These are phyloP conservation scores for Synergus laeviventris DNA, from an alignment of 2,888 invertebrate genomes.

Conservation along the genomic window DNA sequence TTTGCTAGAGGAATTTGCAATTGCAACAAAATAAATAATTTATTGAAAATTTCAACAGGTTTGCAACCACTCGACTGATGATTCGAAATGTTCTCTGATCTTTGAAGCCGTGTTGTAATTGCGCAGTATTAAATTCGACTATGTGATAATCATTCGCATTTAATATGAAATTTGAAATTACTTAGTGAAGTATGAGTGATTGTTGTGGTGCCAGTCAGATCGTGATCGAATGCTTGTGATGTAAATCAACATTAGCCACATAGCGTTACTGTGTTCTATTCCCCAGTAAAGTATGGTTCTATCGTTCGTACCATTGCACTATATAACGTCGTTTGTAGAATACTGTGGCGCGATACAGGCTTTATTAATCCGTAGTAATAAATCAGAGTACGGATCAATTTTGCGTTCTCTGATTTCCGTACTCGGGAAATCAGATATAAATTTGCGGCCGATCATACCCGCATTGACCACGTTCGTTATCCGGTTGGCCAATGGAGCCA, in stretches of 20 bases:
- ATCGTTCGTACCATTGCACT: constrained; percentile 47
- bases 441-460: constrained; percentile 64
- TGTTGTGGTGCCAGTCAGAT: constrained; percentile 25
- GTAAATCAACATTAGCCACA: constrained; percentile 57
- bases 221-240: constrained; percentile 46
- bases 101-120: not conserved
- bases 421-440: constrained; percentile 68
- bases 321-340: constrained; percentile 52
- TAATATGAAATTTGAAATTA: constrained; percentile 39
- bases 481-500: constrained; percentile 55
- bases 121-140: not conserved
- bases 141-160: constrained; percentile 7
- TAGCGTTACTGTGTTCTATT: constrained; percentile 48
- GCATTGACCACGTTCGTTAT: constrained; percentile 60
- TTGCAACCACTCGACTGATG: no score
- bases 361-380: constrained; percentile 72
- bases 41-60: no score
- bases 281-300: constrained; percentile 57
- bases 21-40: no score
- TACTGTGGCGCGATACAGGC: constrained; percentile 58
- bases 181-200: constrained; percentile 32
- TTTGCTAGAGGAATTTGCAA: no score
- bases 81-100: no score
- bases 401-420: constrained; percentile 68
- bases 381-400: constrained; percentile 73